A percentile compares a stretch with the other conserved stretches of the same genome.
These are phyloP conservation scores for Thelaira solivaga DNA, from an alignment of 2,888 invertebrate species.

Conservation along the genomic window DNA sequence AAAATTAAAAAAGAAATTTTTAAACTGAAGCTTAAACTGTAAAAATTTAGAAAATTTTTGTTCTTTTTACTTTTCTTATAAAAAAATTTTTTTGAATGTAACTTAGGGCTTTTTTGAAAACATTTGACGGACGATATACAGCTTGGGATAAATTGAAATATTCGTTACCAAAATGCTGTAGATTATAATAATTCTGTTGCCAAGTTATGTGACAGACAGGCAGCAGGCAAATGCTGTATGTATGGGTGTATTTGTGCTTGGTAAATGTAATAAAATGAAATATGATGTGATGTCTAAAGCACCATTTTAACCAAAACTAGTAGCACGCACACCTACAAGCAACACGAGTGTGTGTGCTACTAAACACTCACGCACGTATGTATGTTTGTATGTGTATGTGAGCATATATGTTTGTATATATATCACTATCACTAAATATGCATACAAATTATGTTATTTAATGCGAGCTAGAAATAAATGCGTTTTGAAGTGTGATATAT, in stretches of 20 bases:
- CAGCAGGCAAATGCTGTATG: too few relatives aligned
- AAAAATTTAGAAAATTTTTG: too few relatives aligned
- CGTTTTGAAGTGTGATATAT: background rate
- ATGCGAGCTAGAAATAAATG: background rate
- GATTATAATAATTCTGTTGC: slow-evolving; percentile 49
- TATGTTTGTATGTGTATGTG: slow-evolving; percentile 23
- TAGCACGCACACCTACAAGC: background rate
- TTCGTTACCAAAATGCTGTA: background rate
- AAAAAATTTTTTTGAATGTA: too few relatives aligned
- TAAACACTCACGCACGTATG: background rate
- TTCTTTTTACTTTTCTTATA: too few relatives aligned
- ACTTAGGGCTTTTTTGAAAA: too few relatives aligned
- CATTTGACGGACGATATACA: too few relatives aligned
- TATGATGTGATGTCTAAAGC: slow-evolving; percentile 37
- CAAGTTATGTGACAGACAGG: slow-evolving; percentile 29
- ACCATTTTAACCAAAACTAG: slow-evolving; percentile 17
- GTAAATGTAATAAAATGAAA: slow-evolving; percentile 37
- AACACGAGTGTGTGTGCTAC: background rate
- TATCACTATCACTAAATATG: slow-evolving; percentile 35
- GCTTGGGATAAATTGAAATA: too few relatives aligned
- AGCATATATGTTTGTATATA: slow-evolving; percentile 1
- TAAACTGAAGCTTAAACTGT: too few relatives aligned
- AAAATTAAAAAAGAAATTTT: too few relatives aligned
- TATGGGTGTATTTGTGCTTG: background rate
- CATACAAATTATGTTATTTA: slow-evolving; percentile 35